Base-by-base conservation (phyloP, 2,888 invertebrate genomes). In the Spodoptera picta region DNA sequence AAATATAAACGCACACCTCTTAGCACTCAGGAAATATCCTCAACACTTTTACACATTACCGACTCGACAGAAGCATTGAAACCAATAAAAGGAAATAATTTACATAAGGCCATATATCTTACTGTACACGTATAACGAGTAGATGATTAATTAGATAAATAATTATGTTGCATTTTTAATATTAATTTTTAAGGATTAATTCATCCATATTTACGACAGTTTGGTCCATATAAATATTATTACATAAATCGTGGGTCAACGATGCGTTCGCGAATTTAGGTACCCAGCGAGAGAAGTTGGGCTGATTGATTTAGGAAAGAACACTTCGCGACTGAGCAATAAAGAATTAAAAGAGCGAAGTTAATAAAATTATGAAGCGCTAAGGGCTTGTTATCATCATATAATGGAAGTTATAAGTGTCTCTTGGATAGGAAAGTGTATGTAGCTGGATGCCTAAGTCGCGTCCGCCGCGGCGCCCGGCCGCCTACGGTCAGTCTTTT, bases 181-280 rank as follows among this genome's bases (percentile, higher is more conserved):
- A 92, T 92, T 92, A 92, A 88, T 86, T 89, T 86, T 90, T 90
- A 92, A 90, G 93, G 92, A 90, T 90, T 91, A 91, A 93, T 92
- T 90, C 87, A 89, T 93, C 92, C 92, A 87, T 92, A 92, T 90
- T 92, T 90, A 94, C 89, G 93, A 93, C 92, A 93, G 92, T 93
- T 94, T 94, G 94, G 94, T 94, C 94, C 94, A 94, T 94, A 93
- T 89, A 91, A 92, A 90, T 90, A 92, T 93, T 92, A 92, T 92
- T 93, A 93, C 91, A 87, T 92, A 87, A 89, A 90, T 91, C 81
- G 89, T 88, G 85, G 77, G 83, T 86, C 66, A 74, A 80, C 85
- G 86, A 87, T 87, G 76, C 84, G 82, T 84, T 86, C 87, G 86
- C 86, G 74, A 71, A 73, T 84, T 87, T 87, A 90, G 89, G 87